phyloP scores from a whole-genome alignment of 2,888 invertebrate species.

The Hirtodrosophila cameraria region DNA sequence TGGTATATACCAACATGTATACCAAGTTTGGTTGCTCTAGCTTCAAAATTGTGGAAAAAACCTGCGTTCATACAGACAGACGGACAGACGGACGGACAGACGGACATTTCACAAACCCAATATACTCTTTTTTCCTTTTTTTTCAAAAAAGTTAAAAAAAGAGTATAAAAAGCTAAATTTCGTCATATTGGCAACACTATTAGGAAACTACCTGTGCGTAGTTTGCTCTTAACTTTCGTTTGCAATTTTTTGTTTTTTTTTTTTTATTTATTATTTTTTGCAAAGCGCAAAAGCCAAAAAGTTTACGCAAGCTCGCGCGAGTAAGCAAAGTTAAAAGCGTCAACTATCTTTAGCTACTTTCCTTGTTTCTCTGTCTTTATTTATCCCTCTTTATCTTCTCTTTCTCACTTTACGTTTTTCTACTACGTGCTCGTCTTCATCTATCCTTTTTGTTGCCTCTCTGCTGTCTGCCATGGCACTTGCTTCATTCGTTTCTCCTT shows the following conservation, averaged over 20 bases:
- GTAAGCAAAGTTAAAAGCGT: conserved; percentile 49
- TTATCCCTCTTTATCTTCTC: too few relatives aligned
- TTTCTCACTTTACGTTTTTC: neutral
- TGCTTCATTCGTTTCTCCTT: conserved; percentile 23
- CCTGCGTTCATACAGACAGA: too few relatives aligned
- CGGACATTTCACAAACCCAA: too few relatives aligned
- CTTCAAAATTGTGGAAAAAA: too few relatives aligned
- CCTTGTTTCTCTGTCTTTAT: neutral
- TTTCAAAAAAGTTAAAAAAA: too few relatives aligned
- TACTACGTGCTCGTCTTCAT: neutral
- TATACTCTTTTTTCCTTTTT: too few relatives aligned
- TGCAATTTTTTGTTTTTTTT: neutral
- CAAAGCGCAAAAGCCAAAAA: conserved; percentile 59
- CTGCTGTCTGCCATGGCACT: conserved; percentile 17
- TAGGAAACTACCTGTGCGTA: too few relatives aligned
- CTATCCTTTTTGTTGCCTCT: neutral
- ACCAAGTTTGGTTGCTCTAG: too few relatives aligned
- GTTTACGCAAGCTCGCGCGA: conserved; percentile 56
- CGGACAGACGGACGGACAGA: too few relatives aligned
- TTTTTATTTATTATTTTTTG: conserved; percentile 13
- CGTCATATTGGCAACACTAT: too few relatives aligned
- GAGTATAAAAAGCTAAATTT: too few relatives aligned
- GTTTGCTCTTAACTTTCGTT: neutral
- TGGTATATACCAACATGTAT: too few relatives aligned
- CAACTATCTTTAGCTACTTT: conserved; percentile 24